A percentile compares a stretch with the other conserved stretches of the same genome.
These are phyloP conservation scores for Drosophila picticornis DNA, from an alignment of 2,888 invertebrate species.

Conservation along the genomic window DNA sequence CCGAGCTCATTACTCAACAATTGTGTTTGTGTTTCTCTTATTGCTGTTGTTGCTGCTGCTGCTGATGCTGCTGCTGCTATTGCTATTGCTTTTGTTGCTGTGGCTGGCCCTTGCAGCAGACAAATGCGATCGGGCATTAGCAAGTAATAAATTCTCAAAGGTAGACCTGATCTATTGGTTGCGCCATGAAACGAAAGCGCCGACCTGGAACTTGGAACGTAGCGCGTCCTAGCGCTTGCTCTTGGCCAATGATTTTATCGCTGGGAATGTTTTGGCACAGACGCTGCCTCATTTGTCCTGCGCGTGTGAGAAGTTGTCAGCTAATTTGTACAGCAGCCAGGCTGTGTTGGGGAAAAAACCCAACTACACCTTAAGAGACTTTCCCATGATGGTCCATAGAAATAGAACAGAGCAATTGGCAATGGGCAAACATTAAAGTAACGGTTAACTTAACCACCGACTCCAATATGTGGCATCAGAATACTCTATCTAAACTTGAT, in stretches of 20 bases:
- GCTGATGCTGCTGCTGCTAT: not conserved
- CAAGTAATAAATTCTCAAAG: conserved; percentile 81
- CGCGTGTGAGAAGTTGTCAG: conserved; percentile 55
- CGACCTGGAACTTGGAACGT: conserved; percentile 19
- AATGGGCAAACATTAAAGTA: conserved; percentile 2
- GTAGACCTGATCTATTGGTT: conserved; percentile 59
- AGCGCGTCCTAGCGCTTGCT: conserved; percentile 2
- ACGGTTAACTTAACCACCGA: conserved; percentile 15
- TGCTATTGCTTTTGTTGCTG: conserved; percentile 15
- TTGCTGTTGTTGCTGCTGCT: not conserved
- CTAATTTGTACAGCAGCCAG: conserved; percentile 49
- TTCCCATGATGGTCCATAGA: conserved; percentile 8
- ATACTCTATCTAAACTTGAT: conserved; percentile 3
- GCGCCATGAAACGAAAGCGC: conserved; percentile 55
- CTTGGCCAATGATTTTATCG: conserved; percentile 56
- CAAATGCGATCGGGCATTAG: conserved; percentile 81
- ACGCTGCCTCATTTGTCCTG: conserved; percentile 64
- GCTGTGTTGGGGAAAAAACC: conserved; percentile 9
- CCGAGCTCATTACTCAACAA: conserved; percentile 79
- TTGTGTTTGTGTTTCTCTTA: conserved; percentile 54
- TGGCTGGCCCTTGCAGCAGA: conserved; percentile 51
- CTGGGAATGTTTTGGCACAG: conserved; percentile 54
- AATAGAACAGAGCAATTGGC: conserved; percentile 21
- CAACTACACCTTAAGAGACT: not conserved
- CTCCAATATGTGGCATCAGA: not conserved